phyloP scores from a whole-genome alignment of 64 coral and sea anemone genomes.

The Porites australiensis region DNA sequence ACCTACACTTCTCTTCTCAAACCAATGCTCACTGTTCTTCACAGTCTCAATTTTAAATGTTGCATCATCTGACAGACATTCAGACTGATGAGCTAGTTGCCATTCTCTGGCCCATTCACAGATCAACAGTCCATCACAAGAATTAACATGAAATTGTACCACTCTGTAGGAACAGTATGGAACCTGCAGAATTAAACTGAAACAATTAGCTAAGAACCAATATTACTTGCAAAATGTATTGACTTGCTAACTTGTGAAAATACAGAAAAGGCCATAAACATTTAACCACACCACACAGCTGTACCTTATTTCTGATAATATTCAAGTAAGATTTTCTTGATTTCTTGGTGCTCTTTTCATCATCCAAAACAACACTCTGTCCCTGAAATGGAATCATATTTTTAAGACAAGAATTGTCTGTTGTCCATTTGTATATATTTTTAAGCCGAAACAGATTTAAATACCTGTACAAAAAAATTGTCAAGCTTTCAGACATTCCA shows the following conservation, averaged over 20 bases:
- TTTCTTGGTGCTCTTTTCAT: slow-evolving; percentile 53
- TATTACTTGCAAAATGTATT: too few relatives aligned
- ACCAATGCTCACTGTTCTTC: slow-evolving; percentile 51
- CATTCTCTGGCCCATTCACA: slow-evolving; percentile 73
- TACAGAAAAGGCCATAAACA: too few relatives aligned
- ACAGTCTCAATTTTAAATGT: slow-evolving; percentile 2
- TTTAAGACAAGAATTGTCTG: too few relatives aligned
- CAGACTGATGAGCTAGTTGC: slow-evolving; percentile 44
- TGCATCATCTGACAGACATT: not conserved
- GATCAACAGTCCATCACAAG: slow-evolving; percentile 1
- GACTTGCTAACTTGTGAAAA: too few relatives aligned
- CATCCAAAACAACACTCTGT: slow-evolving; percentile 66
- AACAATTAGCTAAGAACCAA: not conserved
- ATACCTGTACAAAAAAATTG: too few relatives aligned
- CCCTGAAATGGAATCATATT: slow-evolving; percentile 23
- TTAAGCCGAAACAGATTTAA: too few relatives aligned
- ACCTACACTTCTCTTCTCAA: slow-evolving; percentile 9
- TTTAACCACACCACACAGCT: not conserved
- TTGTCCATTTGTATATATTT: too few relatives aligned
- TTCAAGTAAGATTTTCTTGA: slow-evolving; percentile 37
- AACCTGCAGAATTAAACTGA: slow-evolving; percentile 20
- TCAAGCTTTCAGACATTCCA: too few relatives aligned
- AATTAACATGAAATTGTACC: slow-evolving; percentile 5
- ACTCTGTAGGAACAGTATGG: slow-evolving; percentile 20
- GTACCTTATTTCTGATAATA: slow-evolving; percentile 53